These are phyloP conservation scores for Rafetus swinhoei DNA, from an alignment of 2,113 vertebrate genomes.

Conservation along the genomic window DNA sequence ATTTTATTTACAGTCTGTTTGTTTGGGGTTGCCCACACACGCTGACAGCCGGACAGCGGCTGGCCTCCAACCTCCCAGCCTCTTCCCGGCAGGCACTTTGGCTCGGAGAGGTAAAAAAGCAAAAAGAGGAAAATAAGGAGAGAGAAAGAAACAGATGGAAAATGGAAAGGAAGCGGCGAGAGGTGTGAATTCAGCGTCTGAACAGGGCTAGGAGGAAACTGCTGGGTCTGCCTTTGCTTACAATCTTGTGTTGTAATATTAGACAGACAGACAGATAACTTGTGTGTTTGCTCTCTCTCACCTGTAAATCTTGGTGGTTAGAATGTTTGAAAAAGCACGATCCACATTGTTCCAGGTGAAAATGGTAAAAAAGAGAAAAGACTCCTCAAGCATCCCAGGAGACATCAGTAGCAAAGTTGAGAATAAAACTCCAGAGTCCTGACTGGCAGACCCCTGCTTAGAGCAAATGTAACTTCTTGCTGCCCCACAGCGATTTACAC, in stretches of 20 bases:
- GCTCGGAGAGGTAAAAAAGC: not conserved
- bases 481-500: not conserved
- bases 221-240: not conserved
- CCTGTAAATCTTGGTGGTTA: rapidly evolving
- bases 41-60: constrained; percentile 54
- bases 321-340: not conserved
- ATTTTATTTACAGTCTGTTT: constrained; percentile 70
- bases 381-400: not conserved
- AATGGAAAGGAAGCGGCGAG: not conserved
- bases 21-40: constrained; percentile 71
- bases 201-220: not conserved
- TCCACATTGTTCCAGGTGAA: not conserved
- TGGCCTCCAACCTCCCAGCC: constrained; percentile 28
- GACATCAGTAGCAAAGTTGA: not conserved
- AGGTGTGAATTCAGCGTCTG: not conserved
- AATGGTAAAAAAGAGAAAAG: not conserved
- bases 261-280: not conserved
- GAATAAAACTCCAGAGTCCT: not conserved
- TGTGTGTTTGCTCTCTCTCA: rapidly evolving
- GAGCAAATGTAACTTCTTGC: rapidly evolving
- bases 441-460: not conserved
- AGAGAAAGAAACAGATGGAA: not conserved
- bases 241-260: not conserved
- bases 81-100: constrained; percentile 51
- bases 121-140: not conserved